These are phyloP conservation scores for Malthinus seriepunctatus DNA, from an alignment of 2,888 invertebrate species.

Conservation along the genomic window DNA sequence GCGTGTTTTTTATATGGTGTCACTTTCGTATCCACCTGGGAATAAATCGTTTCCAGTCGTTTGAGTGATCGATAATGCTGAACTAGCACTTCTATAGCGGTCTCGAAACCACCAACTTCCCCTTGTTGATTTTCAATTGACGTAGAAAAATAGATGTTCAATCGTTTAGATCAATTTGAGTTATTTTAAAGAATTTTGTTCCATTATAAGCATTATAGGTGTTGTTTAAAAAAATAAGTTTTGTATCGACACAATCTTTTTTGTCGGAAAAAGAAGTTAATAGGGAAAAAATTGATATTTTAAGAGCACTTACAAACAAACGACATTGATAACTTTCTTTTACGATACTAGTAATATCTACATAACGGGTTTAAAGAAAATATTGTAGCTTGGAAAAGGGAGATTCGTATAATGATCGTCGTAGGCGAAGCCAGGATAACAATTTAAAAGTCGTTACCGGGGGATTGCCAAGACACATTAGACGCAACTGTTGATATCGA, in stretches of 20 bases:
- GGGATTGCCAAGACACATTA: conserved; percentile 51
- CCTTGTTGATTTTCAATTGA: conserved; percentile 18
- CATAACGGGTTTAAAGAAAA: conserved; percentile 28
- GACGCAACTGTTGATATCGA: conserved; percentile 50
- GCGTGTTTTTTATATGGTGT: conserved; percentile 25
- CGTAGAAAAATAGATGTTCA: conserved; percentile 7
- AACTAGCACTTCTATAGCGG: conserved; percentile 22
- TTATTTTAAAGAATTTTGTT: background rate
- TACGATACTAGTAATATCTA: conserved; percentile 30
- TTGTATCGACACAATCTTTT: background rate
- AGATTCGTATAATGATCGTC: conserved; percentile 32
- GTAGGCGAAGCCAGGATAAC: conserved; percentile 42
- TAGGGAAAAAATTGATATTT: conserved; percentile 5
- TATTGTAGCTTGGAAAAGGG: conserved; percentile 28
- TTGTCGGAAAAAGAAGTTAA: background rate
- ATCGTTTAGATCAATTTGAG: background rate
- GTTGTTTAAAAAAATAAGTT: background rate
- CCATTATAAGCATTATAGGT: background rate
- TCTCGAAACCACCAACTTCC: conserved; percentile 20
- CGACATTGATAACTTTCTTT: conserved; percentile 18
- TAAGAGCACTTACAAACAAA: conserved; percentile 6
- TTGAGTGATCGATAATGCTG: conserved; percentile 30
- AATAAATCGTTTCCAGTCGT: conserved; percentile 30
- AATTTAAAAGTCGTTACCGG: conserved; percentile 53
- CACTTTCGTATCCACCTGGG: conserved; percentile 30